Percentiles rank a stretch among this genome's conserved stretches.
Evolutionary conservation across 2,888 invertebrate species (phyloP).

Genomic region (Listrodromus nycthemerus): DNA sequence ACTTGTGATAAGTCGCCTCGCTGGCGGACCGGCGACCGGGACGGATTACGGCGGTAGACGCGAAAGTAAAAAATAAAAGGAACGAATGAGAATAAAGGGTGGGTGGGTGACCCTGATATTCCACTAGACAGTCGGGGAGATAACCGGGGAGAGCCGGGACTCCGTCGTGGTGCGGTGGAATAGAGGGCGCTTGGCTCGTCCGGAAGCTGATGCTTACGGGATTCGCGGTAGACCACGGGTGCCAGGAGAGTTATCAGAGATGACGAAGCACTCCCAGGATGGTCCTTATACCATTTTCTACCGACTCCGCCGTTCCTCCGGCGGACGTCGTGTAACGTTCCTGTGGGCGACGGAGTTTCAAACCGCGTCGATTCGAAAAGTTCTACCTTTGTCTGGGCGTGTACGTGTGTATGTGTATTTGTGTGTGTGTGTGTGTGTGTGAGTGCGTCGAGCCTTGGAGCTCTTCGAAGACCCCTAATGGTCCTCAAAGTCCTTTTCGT

Average conservation of each 20-base stretch:
- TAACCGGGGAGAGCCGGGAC: slow-evolving; percentile 60
- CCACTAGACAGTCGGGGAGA: slow-evolving; percentile 63
- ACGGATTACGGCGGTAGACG: slow-evolving; percentile 23
- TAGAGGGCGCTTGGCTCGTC: slow-evolving; percentile 31
- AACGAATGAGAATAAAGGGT: slow-evolving; percentile 26
- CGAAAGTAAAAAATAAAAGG: slow-evolving; percentile 6
- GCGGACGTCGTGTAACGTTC: slow-evolving; percentile 34
- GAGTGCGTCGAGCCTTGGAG: neutral
- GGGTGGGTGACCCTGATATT: slow-evolving; percentile 54
- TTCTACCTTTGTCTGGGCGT: slow-evolving; percentile 4
- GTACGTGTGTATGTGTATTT: neutral
- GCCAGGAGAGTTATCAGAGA: slow-evolving; percentile 81
- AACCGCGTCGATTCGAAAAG: slow-evolving; percentile 51
- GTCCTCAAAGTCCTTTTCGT: slow-evolving; percentile 54
- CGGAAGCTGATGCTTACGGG: slow-evolving; percentile 51
- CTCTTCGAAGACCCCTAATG: slow-evolving; percentile 52
- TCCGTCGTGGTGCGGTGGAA: slow-evolving; percentile 33
- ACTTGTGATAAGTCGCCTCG: slow-evolving; percentile 54
- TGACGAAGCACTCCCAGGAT: slow-evolving; percentile 82
- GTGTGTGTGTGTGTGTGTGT: neutral
- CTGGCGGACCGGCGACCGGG: slow-evolving; percentile 21
- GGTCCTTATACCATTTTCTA: slow-evolving; percentile 78
- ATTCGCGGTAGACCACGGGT: slow-evolving; percentile 62
- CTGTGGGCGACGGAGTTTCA: slow-evolving; percentile 57
- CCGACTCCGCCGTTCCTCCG: slow-evolving; percentile 33